Percentiles rank a stretch among this genome's conserved stretches.
Conservation (phyloP, 1,140 invertebrate species). For the Drosophila equinoxialis region DNA sequence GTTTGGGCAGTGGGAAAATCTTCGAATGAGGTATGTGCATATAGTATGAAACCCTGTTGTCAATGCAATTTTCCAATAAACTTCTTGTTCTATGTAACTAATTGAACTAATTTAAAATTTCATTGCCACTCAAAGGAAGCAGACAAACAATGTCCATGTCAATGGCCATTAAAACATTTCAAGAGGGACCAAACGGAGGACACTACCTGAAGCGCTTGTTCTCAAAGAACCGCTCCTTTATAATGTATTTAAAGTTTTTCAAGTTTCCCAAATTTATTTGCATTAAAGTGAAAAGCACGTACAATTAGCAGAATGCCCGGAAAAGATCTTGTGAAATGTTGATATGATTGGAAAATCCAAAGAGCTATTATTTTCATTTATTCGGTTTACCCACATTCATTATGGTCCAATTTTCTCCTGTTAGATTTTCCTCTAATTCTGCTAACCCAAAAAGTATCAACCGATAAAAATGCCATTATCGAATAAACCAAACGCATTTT, state of each 20-base stretch:
- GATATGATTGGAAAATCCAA: no score
- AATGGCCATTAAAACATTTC: no score
- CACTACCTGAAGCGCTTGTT: no score
- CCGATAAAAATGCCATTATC: conserved; percentile 7
- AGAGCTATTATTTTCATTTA: not conserved
- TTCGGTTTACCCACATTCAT: not conserved
- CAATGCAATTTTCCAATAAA: not conserved
- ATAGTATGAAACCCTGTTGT: not conserved
- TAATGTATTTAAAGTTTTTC: no score
- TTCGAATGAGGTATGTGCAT: not conserved
- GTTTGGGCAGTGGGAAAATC: not conserved
- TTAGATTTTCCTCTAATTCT: not conserved
- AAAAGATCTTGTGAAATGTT: no score
- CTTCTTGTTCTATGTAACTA: not conserved
- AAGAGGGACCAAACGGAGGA: no score
- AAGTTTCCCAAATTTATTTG: no score
- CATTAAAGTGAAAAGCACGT: no score
- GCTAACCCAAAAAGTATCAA: not conserved
- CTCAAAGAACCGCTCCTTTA: no score
- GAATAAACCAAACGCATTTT: conserved; percentile 8
- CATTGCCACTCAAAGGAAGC: not conserved
- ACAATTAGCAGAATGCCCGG: no score
- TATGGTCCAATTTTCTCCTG: not conserved
- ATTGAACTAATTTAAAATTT: not conserved
- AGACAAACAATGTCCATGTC: no score